Conservation (phyloP, 2,113 vertebrate species). For the Gnathonemus longibarbis region DNA sequence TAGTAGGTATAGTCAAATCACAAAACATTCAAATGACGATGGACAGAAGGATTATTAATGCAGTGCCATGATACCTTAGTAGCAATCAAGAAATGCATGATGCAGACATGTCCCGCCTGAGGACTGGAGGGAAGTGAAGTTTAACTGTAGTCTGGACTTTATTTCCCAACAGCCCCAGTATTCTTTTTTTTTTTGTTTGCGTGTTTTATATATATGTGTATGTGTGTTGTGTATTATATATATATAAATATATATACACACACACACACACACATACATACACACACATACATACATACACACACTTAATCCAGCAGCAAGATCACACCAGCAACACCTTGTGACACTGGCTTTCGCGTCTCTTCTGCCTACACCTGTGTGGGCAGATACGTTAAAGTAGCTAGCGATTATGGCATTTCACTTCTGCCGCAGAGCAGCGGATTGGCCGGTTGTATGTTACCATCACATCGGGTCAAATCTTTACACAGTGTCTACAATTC, state of each 20-base stretch:
- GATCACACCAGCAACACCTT: slow-evolving; percentile 7
- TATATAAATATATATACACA: background rate
- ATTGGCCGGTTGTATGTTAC: background rate
- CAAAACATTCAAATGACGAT: background rate
- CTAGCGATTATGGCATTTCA: slow-evolving; percentile 12
- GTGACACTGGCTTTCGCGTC: background rate
- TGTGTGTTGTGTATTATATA: background rate
- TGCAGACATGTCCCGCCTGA: background rate
- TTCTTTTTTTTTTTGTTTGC: background rate
- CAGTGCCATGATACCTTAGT: background rate
- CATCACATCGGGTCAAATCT: background rate
- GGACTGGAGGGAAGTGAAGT: background rate
- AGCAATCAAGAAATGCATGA: background rate
- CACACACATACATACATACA: background rate
- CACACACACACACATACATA: too few relatives aligned
- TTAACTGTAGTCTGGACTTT: background rate
- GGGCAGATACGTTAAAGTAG: slow-evolving; percentile 9
- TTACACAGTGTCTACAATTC: background rate
- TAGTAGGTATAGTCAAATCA: background rate
- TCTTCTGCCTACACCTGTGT: slow-evolving; percentile 10
- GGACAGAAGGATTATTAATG: background rate
- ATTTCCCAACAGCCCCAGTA: background rate
- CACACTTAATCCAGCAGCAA: background rate
- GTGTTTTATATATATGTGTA: background rate
- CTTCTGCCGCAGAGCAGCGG: background rate